Evolutionary conservation across 2,888 invertebrate genomes (phyloP), one percentile per base, ranked within the genome.

Genomic region (Rambutsinella grinnellia): DNA sequence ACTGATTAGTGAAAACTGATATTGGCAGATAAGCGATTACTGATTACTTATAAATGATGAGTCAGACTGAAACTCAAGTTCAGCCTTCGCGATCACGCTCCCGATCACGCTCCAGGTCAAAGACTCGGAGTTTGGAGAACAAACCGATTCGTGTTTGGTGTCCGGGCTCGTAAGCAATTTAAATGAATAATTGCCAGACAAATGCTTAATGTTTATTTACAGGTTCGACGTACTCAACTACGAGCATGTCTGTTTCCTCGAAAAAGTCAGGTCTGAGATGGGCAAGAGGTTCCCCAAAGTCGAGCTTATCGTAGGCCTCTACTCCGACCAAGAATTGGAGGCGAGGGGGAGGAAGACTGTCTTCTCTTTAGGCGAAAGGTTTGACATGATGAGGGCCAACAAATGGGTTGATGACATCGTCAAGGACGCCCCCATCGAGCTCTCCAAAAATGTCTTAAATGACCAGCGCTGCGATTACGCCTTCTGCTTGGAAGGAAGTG

Each of bases 381-480:
- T 26, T 54, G 61, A 60, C 19, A 56, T 72, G 62, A 2, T 58
- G 0, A 36, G 61, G 17, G 74, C 60, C n/a, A 67, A 53, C 28
- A 66, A 67, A 61, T 74, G 74, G 74, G 74, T 67, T n/a, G 54
- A 74, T 10, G 66, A 74, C 1, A 19, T 74, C 10, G 54, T 67
- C 13, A 27, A 60, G 56, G 28, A 49, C 17, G 67, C 67, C 0
- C 61, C 74, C 0, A 21, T 36, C n/a, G 51, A 60, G 8, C n/a
- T 60, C 2, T 57, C 65, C n/a, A 56, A 46, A 15, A 15, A 44
- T 5, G 27, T 53, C 1, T 17, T 74, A 17, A 49, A 66, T 10
- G 46, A 47, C 2, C 1, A 65, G n/a, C 24, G 27, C 13, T 74
- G 66, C 24, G 65, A 74, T 27, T 66, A 65, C 19, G 28, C 51